These are phyloP conservation scores for Leucoma salicis DNA, from an alignment of 2,888 invertebrate genomes.

Conservation along the genomic window DNA sequence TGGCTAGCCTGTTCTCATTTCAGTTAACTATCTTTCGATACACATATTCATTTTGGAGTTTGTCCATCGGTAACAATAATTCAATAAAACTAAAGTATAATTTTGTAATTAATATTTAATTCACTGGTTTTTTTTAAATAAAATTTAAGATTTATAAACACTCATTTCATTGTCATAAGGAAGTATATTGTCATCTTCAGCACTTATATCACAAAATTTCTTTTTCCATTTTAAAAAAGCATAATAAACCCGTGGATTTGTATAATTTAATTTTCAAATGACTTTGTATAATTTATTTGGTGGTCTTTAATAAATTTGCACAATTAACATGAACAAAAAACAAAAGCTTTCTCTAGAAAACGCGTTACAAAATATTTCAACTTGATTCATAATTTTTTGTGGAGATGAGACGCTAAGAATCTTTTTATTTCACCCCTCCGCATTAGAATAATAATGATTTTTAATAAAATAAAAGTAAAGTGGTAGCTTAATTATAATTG, in stretches of 20 bases:
- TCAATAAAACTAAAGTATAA: too few species aligned
- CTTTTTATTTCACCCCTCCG: conserved; percentile 27
- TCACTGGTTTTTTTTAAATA: too few species aligned
- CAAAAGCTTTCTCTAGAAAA: conserved; percentile 25
- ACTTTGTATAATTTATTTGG: conserved; percentile 10
- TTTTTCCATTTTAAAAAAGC: conserved; percentile 1
- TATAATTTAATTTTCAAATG: conserved; percentile 7
- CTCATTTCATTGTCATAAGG: background rate
- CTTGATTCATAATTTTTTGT: conserved; percentile 34
- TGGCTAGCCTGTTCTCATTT: too few species aligned
- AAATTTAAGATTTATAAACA: background rate
- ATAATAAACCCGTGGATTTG: background rate
- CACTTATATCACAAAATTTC: conserved; percentile 1
- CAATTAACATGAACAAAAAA: conserved; percentile 19
- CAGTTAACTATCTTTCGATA: too few species aligned
- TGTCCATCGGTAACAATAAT: too few species aligned
- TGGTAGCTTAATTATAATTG: conserved; percentile 26
- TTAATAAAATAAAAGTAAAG: conserved; percentile 29
- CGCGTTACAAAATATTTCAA: conserved; percentile 19
- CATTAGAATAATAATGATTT: conserved; percentile 37
- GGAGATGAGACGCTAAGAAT: conserved; percentile 16
- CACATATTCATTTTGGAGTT: too few species aligned
- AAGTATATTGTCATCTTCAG: background rate
- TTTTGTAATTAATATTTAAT: too few species aligned
- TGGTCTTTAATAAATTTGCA: conserved; percentile 15